phyloP scores from a whole-genome alignment of 2,113 vertebrate species.

The Urocitellus parryii region DNA sequence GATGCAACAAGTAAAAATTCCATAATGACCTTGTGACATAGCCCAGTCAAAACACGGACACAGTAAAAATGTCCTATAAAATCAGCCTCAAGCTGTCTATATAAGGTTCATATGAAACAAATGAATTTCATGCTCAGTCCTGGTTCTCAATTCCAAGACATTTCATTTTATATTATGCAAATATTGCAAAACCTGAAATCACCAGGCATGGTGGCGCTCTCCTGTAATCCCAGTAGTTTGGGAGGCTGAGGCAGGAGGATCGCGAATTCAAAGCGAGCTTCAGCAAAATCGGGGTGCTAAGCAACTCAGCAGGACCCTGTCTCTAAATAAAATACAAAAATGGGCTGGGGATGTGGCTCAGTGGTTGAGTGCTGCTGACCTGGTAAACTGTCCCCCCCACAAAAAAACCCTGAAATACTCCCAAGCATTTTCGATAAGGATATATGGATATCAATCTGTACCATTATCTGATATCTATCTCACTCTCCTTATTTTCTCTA shows the following conservation, averaged over 20 bases:
- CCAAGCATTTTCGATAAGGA: no score
- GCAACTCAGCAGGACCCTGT: no score
- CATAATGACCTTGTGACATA: not conserved
- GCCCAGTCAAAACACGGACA: not conserved
- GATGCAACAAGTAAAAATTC: not conserved
- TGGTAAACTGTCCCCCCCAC: no score
- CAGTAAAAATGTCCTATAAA: not conserved
- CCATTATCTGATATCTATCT: not conserved
- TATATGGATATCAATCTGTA: not conserved
- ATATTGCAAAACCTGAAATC: not conserved
- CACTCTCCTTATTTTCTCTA: not conserved
- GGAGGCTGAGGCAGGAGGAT: no score
- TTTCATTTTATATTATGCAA: not conserved
- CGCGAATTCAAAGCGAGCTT: no score
- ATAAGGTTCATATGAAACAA: not conserved
- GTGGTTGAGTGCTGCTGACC: no score
- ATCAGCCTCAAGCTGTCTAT: not conserved
- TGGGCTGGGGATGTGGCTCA: no score
- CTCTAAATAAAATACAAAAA: no score
- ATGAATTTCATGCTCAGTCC: not conserved
- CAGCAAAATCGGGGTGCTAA: rapidly evolving
- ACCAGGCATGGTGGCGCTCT: rapidly evolving
- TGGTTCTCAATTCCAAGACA: not conserved
- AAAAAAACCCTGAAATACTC: no score
- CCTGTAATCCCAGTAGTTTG: no score